These are phyloP conservation scores for Ptilorrhoa leucosticta DNA, from an alignment of 2,113 vertebrate species.

Conservation along the genomic window DNA sequence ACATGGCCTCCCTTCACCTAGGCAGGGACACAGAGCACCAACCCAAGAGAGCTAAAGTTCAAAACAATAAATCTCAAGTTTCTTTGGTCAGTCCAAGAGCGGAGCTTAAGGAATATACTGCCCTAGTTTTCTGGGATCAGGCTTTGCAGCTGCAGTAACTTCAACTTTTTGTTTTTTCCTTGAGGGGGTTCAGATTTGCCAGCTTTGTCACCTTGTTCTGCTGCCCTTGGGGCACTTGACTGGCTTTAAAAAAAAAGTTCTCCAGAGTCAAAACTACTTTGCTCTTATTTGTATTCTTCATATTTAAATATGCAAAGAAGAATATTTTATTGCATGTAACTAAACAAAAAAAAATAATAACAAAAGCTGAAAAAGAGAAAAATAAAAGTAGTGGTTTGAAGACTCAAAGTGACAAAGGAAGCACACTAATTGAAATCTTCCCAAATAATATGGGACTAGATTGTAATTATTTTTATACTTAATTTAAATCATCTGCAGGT, in stretches of 20 bases:
- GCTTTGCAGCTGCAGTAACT: constrained; percentile 35
- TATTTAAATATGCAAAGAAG: background rate
- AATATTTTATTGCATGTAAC: background rate
- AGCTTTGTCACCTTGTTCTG: background rate
- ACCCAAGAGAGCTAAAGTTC: constrained; percentile 19
- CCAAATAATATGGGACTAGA: background rate
- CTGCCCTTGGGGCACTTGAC: background rate
- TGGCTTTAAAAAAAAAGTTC: background rate
- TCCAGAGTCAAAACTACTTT: background rate
- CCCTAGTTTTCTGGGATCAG: constrained; percentile 8
- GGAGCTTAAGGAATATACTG: constrained; percentile 7
- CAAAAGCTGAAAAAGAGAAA: background rate
- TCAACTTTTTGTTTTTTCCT: background rate
- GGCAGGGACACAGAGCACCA: constrained; percentile 25
- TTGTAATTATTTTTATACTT: background rate
- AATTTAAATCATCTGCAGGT: background rate
- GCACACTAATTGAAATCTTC: background rate
- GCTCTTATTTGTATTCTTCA: background rate
- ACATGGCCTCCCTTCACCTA: constrained; percentile 1
- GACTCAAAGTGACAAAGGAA: background rate
- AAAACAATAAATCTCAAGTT: constrained; percentile 57
- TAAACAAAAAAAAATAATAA: background rate
- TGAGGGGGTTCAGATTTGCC: background rate
- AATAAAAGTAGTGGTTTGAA: background rate
- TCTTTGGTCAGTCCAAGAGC: background rate